Evolutionary conservation across 1,140 invertebrate species (phyloP), one percentile per base, ranked within the genome.

Genomic region (Bombyx mori): DNA sequence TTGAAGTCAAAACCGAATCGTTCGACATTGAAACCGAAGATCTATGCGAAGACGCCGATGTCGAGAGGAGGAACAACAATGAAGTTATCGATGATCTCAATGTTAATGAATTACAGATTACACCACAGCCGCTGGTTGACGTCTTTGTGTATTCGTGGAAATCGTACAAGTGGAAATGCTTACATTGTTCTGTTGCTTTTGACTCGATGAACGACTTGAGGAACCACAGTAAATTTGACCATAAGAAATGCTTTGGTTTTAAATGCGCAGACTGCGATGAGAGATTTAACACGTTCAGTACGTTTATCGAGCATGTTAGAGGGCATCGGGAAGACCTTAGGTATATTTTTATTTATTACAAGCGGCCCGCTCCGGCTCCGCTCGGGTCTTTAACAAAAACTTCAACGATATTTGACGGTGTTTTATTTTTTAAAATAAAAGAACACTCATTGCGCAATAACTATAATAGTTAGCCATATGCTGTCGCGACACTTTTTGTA

Each of bases 181-280:
- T 7, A 12, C n/a, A 49, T 49, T 49, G 48, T 49, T n/a, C 12
- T 12, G 22, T 49, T n/a, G 6, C 22, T 7, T 7, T 12, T n/a
- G 12, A 7, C 7, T 18, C n/a, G 3, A 9, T n/a, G 4, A 22
- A 49, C 7, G 48, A 7, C 7, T 22, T 49, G 7, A 10, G 48
- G n/a, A 3, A 49, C 48, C 48, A 49, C 22, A 18, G n/a, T 7
- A 49, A 12, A 22, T 22, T n/a, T 18, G 48, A n/a, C 4, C 48
- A 49, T 49, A 22, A 22, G 7, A 49, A 49, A 49, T 49, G 48
- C 6, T 49, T 49, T 12, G 48, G 48, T 7, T 3, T 49, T 6
- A 49, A 49, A 49, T 49, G 48, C 22, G n/a, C 48, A 7, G 48
- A 49, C n/a, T 49, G 48, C 22, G 48, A 49, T 49, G 7, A 18